These are phyloP conservation scores for Hycleus phaleratus DNA, from an alignment of 1,140 invertebrate genomes.

Conservation along the genomic window DNA sequence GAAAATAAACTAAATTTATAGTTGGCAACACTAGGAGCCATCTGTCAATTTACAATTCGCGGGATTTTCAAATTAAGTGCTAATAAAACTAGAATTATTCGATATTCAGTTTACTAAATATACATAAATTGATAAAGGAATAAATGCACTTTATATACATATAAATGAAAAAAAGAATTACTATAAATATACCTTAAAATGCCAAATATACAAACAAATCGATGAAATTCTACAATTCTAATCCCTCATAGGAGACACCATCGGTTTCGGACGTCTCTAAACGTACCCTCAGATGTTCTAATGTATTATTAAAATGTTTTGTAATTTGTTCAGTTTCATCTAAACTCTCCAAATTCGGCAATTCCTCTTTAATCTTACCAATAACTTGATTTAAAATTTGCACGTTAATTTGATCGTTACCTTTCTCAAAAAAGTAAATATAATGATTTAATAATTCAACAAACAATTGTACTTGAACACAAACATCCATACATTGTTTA, in stretches of 20 bases:
- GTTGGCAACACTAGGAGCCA: no score
- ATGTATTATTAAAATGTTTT: conserved; percentile 85
- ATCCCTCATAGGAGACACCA: conserved; percentile 54
- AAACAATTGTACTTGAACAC: conserved; percentile 91
- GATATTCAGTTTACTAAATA: no score
- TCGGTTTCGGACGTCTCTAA: conserved; percentile 58
- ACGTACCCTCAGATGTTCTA: conserved; percentile 66
- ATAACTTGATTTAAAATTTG: conserved; percentile 81
- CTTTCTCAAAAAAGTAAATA: conserved; percentile 89
- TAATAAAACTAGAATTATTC: no score
- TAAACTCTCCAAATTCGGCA: conserved; percentile 85
- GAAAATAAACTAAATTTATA: no score
- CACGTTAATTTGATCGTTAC: conserved; percentile 72
- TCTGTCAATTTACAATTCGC: no score
- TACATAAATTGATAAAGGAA: no score
- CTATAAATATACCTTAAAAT: background rate
- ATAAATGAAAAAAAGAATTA: background rate
- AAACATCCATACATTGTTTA: conserved; percentile 95
- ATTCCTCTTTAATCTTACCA: conserved; percentile 83
- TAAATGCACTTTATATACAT: background rate
- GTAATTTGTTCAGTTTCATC: conserved; percentile 95
- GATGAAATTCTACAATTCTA: conserved; percentile 35
- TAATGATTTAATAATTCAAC: conserved; percentile 93
- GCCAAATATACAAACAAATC: background rate
- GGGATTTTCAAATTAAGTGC: no score